Conservation (phyloP, 2,888 invertebrate genomes). For the Idaea dimidiata region DNA sequence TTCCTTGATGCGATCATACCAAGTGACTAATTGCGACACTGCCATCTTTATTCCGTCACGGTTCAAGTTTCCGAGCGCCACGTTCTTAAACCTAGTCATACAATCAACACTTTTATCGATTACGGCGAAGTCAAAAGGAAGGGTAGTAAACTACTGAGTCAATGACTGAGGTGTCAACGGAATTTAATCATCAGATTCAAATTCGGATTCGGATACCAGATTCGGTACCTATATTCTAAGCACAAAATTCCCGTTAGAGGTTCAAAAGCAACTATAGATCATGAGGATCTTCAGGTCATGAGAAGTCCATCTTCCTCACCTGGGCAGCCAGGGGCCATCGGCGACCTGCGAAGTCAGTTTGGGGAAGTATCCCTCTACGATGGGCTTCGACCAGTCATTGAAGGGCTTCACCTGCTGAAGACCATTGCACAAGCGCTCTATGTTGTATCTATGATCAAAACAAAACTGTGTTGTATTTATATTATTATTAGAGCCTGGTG, state of each 20-base stretch:
- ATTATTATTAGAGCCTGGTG: too few relatives aligned
- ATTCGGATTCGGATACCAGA: too few relatives aligned
- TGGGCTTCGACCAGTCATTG: slow-evolving; percentile 84
- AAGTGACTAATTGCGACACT: slow-evolving; percentile 85
- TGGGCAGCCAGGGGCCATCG: slow-evolving; percentile 87
- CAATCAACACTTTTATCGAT: background rate
- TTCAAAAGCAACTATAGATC: too few relatives aligned
- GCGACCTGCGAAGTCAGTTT: slow-evolving; percentile 90
- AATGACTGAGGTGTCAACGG: too few relatives aligned
- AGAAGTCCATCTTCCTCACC: slow-evolving; percentile 48
- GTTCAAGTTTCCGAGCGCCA: slow-evolving; percentile 81
- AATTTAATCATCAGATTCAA: too few relatives aligned
- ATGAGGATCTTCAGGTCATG: too few relatives aligned
- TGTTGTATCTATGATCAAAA: slow-evolving; percentile 82
- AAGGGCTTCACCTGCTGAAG: slow-evolving; percentile 83
- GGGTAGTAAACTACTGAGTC: too few relatives aligned
- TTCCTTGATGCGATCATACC: slow-evolving; percentile 87
- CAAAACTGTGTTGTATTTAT: background rate
- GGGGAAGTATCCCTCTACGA: slow-evolving; percentile 90
- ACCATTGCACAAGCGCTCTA: slow-evolving; percentile 87
- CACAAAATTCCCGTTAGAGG: too few relatives aligned
- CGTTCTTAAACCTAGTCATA: slow-evolving; percentile 67
- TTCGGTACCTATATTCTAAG: too few relatives aligned
- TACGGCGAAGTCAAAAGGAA: too few relatives aligned
- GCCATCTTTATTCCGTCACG: slow-evolving; percentile 84